A percentile compares a stretch with the other conserved stretches of the same genome.
These are phyloP conservation scores for Hoplostethus mediterraneus DNA, from an alignment of 2,797 vertebrate species.

Conservation along the genomic window DNA sequence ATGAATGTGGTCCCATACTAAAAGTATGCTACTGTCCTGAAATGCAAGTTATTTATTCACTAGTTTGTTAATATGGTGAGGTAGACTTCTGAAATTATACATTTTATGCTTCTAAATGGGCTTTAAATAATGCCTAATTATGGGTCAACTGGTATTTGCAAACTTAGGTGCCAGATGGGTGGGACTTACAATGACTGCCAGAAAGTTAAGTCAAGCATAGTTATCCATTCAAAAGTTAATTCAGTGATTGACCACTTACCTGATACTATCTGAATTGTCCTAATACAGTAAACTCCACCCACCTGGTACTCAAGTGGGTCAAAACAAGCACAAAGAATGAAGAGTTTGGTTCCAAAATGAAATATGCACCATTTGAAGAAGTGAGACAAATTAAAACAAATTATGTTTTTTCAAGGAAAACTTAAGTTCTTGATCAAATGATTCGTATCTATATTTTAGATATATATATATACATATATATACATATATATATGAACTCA, in stretches of 20 bases:
- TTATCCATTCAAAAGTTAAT: neutral
- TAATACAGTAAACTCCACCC: neutral
- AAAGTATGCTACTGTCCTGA: conserved; percentile 35
- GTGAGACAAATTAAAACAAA: too few species aligned
- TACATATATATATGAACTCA: too few species aligned
- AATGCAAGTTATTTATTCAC: conserved; percentile 53
- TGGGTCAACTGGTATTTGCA: conserved; percentile 60
- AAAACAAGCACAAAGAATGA: neutral
- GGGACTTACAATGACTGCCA: conserved; percentile 1
- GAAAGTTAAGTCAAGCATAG: neutral
- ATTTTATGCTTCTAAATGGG: conserved; percentile 50
- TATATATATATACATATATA: too few species aligned
- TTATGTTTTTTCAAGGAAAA: neutral
- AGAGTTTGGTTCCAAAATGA: neutral
- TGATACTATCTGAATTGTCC: neutral
- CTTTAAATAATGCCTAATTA: conserved; percentile 66
- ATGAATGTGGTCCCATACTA: conserved; percentile 38
- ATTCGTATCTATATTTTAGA: neutral
- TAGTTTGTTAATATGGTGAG: conserved; percentile 33
- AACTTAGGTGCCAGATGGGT: conserved; percentile 8
- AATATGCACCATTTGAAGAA: too few species aligned
- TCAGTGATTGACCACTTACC: neutral
- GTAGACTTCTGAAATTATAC: conserved; percentile 37
- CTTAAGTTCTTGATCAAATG: neutral
- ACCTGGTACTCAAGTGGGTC: neutral